A percentile compares a stretch with the other conserved stretches of the same genome.
Conservation (phyloP, 2,888 invertebrate genomes). For the Caradrina kadenii region DNA sequence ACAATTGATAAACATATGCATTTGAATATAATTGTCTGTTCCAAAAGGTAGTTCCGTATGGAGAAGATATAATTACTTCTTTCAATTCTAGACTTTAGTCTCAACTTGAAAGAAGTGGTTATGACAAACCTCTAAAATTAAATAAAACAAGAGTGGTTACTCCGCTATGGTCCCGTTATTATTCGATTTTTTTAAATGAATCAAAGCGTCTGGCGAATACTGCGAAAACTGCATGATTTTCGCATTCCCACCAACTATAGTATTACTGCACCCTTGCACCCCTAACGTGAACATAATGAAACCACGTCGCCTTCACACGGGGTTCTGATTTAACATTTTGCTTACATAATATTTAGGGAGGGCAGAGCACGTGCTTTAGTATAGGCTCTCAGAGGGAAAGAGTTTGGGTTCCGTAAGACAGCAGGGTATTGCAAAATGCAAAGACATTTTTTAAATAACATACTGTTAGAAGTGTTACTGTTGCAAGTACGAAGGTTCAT, state of each 20-base stretch:
- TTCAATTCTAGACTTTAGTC: no score
- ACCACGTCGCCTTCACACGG: constrained; percentile 35
- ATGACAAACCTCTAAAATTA: no score
- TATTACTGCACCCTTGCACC: constrained; percentile 9
- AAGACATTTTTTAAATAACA: no score
- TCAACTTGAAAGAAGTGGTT: no score
- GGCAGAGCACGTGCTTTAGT: constrained; percentile 47
- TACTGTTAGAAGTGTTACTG: no score
- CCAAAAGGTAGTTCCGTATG: no score
- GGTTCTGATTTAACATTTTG: constrained; percentile 48
- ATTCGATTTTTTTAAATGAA: not conserved
- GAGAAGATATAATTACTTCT: no score
- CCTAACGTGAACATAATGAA: constrained; percentile 34
- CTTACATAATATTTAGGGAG: constrained; percentile 54
- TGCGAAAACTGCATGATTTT: not conserved
- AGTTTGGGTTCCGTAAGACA: constrained; percentile 34
- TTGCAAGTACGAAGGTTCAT: no score
- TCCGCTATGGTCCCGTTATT: not conserved
- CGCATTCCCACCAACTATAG: not conserved
- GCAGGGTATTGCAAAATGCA: no score
- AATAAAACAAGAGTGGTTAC: no score
- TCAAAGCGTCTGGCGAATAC: not conserved
- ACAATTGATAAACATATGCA: no score
- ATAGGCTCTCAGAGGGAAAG: constrained; percentile 34
- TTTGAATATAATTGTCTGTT: no score